Base-by-base conservation (phyloP, 2,113 vertebrate genomes). In the Psittacara wagleri region DNA sequence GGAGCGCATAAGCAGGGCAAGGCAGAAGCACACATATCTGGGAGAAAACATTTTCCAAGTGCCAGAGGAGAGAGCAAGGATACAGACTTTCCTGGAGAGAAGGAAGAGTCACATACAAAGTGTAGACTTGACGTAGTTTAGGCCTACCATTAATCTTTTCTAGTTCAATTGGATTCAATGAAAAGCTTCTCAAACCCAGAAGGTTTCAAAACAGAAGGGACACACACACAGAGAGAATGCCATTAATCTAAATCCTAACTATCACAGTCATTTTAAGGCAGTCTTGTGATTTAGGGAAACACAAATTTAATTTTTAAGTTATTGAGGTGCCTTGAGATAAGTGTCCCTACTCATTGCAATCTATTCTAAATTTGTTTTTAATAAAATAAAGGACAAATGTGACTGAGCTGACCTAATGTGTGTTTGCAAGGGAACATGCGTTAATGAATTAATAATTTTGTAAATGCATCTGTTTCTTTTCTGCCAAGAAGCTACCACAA, bases 381-480 rank as follows among this genome's bases (percentile, higher is more conserved):
- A 61, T 35, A n/a, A 93, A 86, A 43, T 62, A 83, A 79, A 84
- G 54, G 29, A 83, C 25, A 78, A 88, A 54, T 74, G 41, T 90
- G 63, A 69, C 75, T 88, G 63, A 88, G 3, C 17, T 88, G 77
- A 79, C 55, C 55, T 82, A 39, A 39, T 85, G 43, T 73, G 57
- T 83, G 23, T 90, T 93, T 95, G 15, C 62, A 85, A 57, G 64
- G 23, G 43, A 82, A 61, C 66, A 79, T 17, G 19, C 23, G 67
- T 90, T 94, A 91, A 90, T 61, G 25, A 88, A 85, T 85, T 59
- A 90, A 90, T 95, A 80, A 66, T 76, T 92, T 72, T 77, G 59
- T 88, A 54, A 83, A 76, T 57, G 17, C 64, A 37, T 73, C 46
- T 55, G 27, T 0, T 74, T 87, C 81, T 74, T 74, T 90, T 75